These are phyloP conservation scores for Parnassius glacialis DNA, from an alignment of 2,888 invertebrate genomes.

Conservation along the genomic window DNA sequence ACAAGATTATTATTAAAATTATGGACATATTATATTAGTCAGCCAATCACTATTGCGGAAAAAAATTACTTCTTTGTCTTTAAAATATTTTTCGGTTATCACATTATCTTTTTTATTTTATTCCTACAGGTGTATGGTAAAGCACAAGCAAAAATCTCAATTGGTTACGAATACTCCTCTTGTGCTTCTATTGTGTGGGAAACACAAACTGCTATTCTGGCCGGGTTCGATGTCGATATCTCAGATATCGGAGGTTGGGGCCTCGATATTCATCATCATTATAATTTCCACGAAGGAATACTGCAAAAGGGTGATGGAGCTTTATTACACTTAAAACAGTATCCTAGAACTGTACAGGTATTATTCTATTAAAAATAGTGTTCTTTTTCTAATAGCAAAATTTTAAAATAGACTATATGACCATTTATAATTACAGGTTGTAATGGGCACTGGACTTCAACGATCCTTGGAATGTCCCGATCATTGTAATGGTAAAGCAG, in stretches of 20 bases:
- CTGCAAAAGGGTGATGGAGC: conserved; percentile 98
- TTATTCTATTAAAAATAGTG: background rate
- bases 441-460: conserved; percentile 95
- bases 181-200: conserved; percentile 96
- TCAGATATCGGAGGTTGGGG: conserved; percentile 99
- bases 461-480: conserved; percentile 92
- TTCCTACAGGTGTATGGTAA: conserved; percentile 86
- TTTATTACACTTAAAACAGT: conserved; percentile 95
- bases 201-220: conserved; percentile 94
- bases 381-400: no score
- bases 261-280: conserved; percentile 98
- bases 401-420: no score
- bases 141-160: conserved; percentile 91
- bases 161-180: conserved; percentile 96
- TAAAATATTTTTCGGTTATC: no score
- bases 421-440: conserved; percentile 82
- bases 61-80: no score
- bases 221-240: conserved; percentile 97
- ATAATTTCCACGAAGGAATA: conserved; percentile 99
- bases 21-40: no score
- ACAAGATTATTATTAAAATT: no score
- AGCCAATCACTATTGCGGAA: no score
- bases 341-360: conserved; percentile 91
- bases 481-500: conserved; percentile 91
- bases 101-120: no score